Evolutionary conservation across 2,888 invertebrate species (phyloP), one percentile per base, ranked within the genome.

Genomic region (Branchinecta sandiegonensis): DNA sequence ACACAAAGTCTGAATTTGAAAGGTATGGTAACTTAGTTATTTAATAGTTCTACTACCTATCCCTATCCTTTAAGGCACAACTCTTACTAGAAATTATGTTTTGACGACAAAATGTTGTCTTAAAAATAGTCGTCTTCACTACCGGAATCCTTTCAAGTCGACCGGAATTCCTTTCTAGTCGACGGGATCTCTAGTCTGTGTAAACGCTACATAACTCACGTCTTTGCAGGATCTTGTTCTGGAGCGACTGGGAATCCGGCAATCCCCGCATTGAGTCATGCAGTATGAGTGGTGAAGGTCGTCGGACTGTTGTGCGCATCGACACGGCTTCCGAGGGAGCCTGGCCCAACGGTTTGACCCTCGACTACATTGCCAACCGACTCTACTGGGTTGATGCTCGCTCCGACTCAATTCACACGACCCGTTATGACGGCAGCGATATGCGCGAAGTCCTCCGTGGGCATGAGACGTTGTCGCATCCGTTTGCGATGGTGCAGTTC

Each of bases 341-440:
- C 64, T 90, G 90, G 90, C 90, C 90, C 48, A 90, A 91, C 79
- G 91, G 90, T 14, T 79, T 92, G 67, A 85, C 90, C 8, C 80
- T 90, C 63, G 91, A 91, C 80, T 88, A 87, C 75, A 83, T 83
- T 50, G 82, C 85, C 66, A 79, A 83, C 68, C 79, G 90, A 69
- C 84, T 91, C 64, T 91, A 90, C 78, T 91, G 90, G 89, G 86
- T 88, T 69, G 90, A 90, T 78, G 90, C 92, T 14, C 48, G 88
- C 74, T 88, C 90, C 5, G 90, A 94, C 80, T 88, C 91, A 0
- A 87, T 94, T 70, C 90, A 90, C 79, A 88, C 90, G 10, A 85
- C 87, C 6, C 84, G 83, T 72, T 94, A 94, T 79, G 85, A 87
- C 74, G 94, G 94, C 13, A 77, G 77, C 23, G 88, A 88, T 76